phyloP scores from a whole-genome alignment of 2,113 vertebrate genomes.

The Riparia riparia region DNA sequence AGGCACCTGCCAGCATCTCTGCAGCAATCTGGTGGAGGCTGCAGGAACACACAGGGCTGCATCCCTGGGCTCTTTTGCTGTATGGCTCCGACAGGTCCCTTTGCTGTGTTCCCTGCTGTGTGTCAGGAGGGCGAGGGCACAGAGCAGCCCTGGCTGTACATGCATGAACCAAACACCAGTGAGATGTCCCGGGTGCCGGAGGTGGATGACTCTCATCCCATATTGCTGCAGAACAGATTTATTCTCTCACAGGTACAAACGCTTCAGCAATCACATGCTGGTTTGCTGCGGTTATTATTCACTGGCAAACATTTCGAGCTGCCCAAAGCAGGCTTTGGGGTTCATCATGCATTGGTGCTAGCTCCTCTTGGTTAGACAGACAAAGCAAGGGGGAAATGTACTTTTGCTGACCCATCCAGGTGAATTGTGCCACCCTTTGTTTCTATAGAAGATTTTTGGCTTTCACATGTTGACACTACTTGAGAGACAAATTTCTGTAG shows the following conservation, averaged over 20 bases:
- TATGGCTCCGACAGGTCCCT: accelerated
- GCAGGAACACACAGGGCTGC: not conserved
- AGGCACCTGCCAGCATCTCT: accelerated
- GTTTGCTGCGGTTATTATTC: not conserved
- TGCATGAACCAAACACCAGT: not conserved
- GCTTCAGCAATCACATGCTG: not conserved
- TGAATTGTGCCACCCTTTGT: not conserved
- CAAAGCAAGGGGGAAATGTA: not conserved
- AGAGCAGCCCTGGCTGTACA: not conserved
- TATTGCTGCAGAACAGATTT: not conserved
- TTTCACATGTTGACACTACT: not conserved
- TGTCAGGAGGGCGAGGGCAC: not conserved
- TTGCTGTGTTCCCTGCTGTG: accelerated
- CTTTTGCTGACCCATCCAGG: not conserved
- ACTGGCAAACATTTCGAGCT: not conserved
- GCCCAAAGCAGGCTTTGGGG: not conserved
- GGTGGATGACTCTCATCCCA: not conserved
- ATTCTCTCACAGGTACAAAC: not conserved
- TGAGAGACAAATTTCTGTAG: not conserved
- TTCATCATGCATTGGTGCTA: not conserved
- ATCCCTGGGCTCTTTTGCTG: not conserved
- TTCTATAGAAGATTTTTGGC: not conserved
- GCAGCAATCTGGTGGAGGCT: not conserved
- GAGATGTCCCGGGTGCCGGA: accelerated
- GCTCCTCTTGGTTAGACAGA: not conserved